Conservation (phyloP, 2,888 invertebrate genomes). For the Pardosa pseudoannulata region DNA sequence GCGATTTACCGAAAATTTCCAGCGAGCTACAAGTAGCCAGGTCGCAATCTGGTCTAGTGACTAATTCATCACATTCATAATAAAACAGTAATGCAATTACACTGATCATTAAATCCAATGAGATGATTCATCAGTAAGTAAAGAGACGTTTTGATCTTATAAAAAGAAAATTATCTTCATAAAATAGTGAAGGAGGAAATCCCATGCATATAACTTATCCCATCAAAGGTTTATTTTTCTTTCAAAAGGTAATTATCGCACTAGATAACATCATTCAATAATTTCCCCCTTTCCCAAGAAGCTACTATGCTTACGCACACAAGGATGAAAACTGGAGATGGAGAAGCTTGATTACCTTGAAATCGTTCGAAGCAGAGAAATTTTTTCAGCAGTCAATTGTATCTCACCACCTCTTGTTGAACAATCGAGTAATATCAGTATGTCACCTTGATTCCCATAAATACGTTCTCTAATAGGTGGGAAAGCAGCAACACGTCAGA, state of each 20-base stretch:
- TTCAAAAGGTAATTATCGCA: background rate
- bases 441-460: background rate
- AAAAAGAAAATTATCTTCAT: no score
- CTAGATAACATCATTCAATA: background rate
- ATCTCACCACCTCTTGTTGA: background rate
- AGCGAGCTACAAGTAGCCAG: no score
- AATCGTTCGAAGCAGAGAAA: background rate
- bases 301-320: background rate
- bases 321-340: background rate
- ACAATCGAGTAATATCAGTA: background rate
- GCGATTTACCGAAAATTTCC: no score
- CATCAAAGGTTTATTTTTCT: background rate
- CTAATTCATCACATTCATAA: no score
- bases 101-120: no score
- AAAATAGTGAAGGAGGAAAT: background rate
- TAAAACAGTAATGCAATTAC: no score
- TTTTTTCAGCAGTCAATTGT: background rate
- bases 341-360: background rate
- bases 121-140: no score
- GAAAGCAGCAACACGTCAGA: no score
- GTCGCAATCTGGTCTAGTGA: no score
- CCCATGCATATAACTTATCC: background rate
- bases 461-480: background rate
- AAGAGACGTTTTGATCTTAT: no score
- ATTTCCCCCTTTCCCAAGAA: constrained; percentile 5